These are phyloP conservation scores for Siniperca scherzeri DNA, from an alignment of 2,797 vertebrate species.

Conservation along the genomic window DNA sequence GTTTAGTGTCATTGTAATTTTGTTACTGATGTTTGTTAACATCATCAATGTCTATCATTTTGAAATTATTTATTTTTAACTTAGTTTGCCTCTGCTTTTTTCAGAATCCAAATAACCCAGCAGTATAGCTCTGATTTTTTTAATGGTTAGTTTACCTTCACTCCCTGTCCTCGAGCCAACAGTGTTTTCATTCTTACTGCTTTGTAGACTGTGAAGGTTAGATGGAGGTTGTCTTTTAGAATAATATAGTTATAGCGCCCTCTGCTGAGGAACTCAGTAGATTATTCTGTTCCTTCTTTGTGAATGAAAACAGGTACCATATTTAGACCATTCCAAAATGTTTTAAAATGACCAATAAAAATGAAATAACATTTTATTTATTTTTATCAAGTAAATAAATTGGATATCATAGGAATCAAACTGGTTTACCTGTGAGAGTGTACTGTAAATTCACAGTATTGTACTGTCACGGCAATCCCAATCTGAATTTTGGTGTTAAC, in stretches of 20 bases:
- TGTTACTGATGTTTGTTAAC: slow-evolving; percentile 11
- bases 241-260: slow-evolving; percentile 58
- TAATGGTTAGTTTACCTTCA: slow-evolving; percentile 23
- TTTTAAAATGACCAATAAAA: background rate
- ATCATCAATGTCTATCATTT: background rate
- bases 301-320: background rate
- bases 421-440: background rate
- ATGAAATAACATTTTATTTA: background rate
- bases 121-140: background rate
- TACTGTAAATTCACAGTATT: background rate
- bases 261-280: slow-evolving; percentile 63
- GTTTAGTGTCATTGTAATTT: slow-evolving; percentile 18
- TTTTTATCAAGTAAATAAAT: background rate
- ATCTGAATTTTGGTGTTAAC: slow-evolving; percentile 1
- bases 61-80: slow-evolving; percentile 8
- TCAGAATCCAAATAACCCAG: background rate
- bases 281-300: background rate
- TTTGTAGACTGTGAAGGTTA: slow-evolving; percentile 27
- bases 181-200: slow-evolving; percentile 19
- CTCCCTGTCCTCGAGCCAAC: slow-evolving; percentile 19
- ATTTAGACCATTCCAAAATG: background rate
- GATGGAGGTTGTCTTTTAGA: background rate
- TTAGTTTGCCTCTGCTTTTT: background rate
- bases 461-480: background rate
- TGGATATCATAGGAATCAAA: background rate